Evolutionary conservation across 2,888 invertebrate species (phyloP).

Genomic region (Apoda limacodes): DNA sequence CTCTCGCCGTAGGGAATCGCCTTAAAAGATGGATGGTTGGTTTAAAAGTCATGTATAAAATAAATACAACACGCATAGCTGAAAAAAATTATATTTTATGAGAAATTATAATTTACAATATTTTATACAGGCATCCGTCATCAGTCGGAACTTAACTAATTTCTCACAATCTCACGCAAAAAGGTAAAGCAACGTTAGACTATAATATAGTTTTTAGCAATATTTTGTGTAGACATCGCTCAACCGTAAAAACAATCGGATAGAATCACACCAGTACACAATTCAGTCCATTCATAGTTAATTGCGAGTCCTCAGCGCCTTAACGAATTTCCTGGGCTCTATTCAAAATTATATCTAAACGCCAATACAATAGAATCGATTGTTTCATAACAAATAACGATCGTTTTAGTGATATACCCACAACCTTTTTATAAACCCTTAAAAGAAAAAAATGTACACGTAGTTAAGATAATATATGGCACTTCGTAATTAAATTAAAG

Average conservation of each 20-base stretch:
- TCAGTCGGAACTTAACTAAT: constrained; percentile 72
- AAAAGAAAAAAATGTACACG: too few relatives aligned
- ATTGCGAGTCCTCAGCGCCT: constrained; percentile 31
- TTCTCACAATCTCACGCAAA: constrained; percentile 69
- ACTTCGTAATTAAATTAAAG: too few relatives aligned
- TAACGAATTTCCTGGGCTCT: too few relatives aligned
- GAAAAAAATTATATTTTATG: constrained; percentile 73
- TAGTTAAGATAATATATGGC: too few relatives aligned
- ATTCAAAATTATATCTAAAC: too few relatives aligned
- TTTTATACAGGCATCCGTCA: constrained; percentile 71
- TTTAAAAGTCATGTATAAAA: too few relatives aligned
- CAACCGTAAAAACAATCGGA: constrained; percentile 52
- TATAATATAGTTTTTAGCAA: constrained; percentile 69
- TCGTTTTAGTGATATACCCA: too few relatives aligned
- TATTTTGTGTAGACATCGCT: constrained; percentile 62
- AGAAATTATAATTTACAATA: constrained; percentile 73
- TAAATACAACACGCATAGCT: constrained; percentile 60
- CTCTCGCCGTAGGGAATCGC: too few relatives aligned
- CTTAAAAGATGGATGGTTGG: too few relatives aligned
- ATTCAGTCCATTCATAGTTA: constrained; percentile 50
- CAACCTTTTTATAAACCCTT: too few relatives aligned
- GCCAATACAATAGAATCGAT: too few relatives aligned
- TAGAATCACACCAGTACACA: constrained; percentile 47
- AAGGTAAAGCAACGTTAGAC: constrained; percentile 72
- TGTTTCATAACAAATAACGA: too few relatives aligned